phyloP scores from a whole-genome alignment of 2,888 invertebrate genomes.

The Choristoneura rosaceana region DNA sequence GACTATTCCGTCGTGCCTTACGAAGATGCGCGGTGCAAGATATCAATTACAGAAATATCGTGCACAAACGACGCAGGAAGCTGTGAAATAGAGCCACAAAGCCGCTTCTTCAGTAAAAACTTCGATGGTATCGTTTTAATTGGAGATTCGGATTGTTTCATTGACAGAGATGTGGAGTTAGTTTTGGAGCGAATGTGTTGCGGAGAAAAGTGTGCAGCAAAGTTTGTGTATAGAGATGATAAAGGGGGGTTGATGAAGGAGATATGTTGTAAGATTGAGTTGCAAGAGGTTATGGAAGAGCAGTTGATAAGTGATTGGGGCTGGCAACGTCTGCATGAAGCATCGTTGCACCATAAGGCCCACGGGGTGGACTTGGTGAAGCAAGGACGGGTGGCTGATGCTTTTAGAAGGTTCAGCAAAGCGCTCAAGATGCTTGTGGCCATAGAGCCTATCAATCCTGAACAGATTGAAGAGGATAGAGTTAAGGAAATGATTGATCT shows the following conservation, averaged over 20 bases:
- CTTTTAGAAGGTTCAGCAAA: conserved; percentile 90
- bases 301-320: conserved; percentile 85
- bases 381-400: conserved; percentile 86
- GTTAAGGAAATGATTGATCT: conserved; percentile 83
- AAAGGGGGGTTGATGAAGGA: conserved; percentile 60
- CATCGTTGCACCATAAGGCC: conserved; percentile 83
- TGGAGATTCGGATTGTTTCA: conserved; percentile 76
- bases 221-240: conserved; percentile 65
- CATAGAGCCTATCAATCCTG: conserved; percentile 85
- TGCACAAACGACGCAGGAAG: conserved; percentile 60
- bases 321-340: conserved; percentile 80
- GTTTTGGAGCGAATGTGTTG: conserved; percentile 83
- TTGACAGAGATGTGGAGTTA: conserved; percentile 84
- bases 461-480: conserved; percentile 78
- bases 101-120: conserved; percentile 64
- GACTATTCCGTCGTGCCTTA: conserved; percentile 74
- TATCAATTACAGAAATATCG: conserved; percentile 64
- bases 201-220: conserved; percentile 74
- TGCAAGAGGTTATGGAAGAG: conserved; percentile 73
- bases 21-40: conserved; percentile 76
- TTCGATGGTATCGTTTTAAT: conserved; percentile 79
- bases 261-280: conserved; percentile 72
- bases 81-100: conserved; percentile 65
- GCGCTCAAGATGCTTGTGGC: conserved; percentile 89
- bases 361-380: conserved; percentile 88